Percentiles rank a stretch among this genome's conserved stretches.
Conservation (phyloP, 2,888 invertebrate species). For the Nasonovia ribisnigri region DNA sequence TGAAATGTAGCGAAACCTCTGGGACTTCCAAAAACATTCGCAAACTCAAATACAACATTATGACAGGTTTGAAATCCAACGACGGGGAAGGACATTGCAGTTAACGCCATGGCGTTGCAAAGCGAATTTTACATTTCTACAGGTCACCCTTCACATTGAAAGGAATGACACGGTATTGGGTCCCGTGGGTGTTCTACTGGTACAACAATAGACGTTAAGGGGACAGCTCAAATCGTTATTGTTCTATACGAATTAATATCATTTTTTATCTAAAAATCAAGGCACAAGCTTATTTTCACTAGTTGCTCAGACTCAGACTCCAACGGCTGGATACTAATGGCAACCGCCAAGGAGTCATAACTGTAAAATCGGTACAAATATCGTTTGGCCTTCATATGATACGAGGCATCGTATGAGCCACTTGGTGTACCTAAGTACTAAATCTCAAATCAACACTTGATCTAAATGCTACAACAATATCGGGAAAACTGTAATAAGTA, state of each 20-base stretch:
- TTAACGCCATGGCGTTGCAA: neutral
- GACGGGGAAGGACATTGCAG: neutral
- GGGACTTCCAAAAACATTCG: neutral
- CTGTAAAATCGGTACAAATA: neutral
- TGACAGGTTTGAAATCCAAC: conserved; percentile 1
- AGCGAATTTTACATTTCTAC: conserved; percentile 2
- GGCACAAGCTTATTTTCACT: neutral
- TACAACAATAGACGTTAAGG: neutral
- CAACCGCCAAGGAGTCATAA: neutral
- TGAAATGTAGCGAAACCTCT: neutral
- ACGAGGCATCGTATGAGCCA: neutral
- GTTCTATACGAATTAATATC: neutral
- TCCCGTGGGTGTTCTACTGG: neutral
- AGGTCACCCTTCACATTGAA: neutral
- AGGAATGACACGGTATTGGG: neutral
- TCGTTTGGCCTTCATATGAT: neutral
- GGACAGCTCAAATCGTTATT: neutral
- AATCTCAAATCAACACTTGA: neutral
- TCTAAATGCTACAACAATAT: neutral
- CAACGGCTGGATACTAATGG: neutral
- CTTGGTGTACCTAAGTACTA: neutral
- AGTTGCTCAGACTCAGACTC: neutral
- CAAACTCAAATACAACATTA: neutral
- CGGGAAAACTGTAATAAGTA: neutral
- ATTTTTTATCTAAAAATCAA: neutral